Conservation (phyloP, 2,888 invertebrate species). For the Diarsia rubi region DNA sequence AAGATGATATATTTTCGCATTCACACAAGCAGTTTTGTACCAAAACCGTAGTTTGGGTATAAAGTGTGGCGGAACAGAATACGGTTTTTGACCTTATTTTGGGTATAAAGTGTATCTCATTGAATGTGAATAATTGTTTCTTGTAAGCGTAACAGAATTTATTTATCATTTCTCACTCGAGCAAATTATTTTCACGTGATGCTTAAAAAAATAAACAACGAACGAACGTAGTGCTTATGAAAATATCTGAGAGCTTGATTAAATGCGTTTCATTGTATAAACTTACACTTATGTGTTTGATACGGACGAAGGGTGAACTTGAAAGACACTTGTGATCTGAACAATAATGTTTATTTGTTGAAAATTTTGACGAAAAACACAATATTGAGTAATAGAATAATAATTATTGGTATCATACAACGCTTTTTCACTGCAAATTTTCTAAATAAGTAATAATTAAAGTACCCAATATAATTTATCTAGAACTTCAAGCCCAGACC, state of each 20-base stretch:
- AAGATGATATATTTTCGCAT: conserved; percentile 1
- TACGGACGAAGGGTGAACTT: not conserved
- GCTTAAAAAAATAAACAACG: too few relatives aligned
- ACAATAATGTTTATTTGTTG: not conserved
- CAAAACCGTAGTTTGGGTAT: not conserved
- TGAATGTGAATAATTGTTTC: not conserved
- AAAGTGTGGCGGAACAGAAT: not conserved
- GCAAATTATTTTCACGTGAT: not conserved
- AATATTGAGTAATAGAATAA: not conserved
- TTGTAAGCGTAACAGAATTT: not conserved
- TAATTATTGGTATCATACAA: not conserved
- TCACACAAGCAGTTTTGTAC: not conserved
- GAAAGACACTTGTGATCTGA: too few relatives aligned
- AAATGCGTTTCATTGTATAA: not conserved
- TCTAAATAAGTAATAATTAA: not conserved
- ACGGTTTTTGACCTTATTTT: not conserved
- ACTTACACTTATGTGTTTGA: not conserved
- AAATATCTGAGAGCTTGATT: not conserved
- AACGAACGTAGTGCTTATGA: too few relatives aligned
- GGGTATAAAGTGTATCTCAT: too few relatives aligned
- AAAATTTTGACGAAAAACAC: not conserved
- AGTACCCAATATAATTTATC: not conserved
- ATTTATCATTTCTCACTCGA: not conserved
- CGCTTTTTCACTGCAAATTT: too few relatives aligned
- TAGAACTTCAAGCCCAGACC: not conserved